Base-by-base conservation (phyloP, 1,140 invertebrate species). In the Condylostylus longicornis region DNA sequence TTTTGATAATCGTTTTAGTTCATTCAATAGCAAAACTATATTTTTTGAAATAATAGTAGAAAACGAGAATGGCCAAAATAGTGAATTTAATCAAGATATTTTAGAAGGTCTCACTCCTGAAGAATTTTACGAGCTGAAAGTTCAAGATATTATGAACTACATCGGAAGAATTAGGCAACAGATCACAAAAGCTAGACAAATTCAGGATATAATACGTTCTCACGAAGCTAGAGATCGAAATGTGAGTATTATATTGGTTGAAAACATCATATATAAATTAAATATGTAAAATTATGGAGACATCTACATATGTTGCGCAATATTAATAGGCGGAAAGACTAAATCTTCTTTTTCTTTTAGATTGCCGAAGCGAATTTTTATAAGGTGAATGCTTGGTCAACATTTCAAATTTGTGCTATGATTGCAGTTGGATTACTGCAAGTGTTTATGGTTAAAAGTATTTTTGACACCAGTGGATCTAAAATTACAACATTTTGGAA, bases 1-100 rank as follows among this genome's bases (percentile, higher is more conserved):
- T 50, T 84, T 86, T 51, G 83, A 87, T 51, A 89, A 89, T 50
- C 74, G 68, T 4, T 82, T 82, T 51, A 84, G 80, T 49, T 70
- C 71, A 9, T 82, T 82, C 53, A 79, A 76, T 44, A 62, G 67
- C 8, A 89, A 88, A 59, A 75, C 79, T 17, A 77, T 88, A 1
- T 87, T 81, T 53, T 84, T 89, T 53, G 82, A 85, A 52, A 50
- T 87, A 3, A 65, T 77, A 40, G 68, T 82, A 20, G 75, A 81
- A 39, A 66, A 68, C 5, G 69, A 75, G 20, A 69, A 50, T 12
- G 50, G 53, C 13, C 42, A 46, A 27, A 35, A 47, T 31, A 43
- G 40, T 15, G 45, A 69, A 4, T 64, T 66, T 30, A 62, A 65
- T 33, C 69, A 74, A 33, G 63, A 68, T 31, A 51, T 47, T 5